These are phyloP conservation scores for Drosophila leonis DNA, from an alignment of 2,888 invertebrate genomes.

Conservation along the genomic window DNA sequence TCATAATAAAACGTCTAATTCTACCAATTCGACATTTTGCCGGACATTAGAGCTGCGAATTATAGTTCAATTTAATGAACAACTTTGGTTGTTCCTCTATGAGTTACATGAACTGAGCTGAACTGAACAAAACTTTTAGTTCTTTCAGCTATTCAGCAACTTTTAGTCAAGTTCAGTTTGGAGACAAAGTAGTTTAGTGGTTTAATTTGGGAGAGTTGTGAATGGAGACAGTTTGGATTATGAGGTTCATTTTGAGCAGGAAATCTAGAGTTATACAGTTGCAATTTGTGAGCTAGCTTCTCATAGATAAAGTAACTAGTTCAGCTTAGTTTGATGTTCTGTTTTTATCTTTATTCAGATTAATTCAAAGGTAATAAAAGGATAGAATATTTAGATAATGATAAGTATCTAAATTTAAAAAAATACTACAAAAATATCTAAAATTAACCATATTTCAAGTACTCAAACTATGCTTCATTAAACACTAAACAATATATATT, in stretches of 20 bases:
- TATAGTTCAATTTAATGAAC: conserved; percentile 3
- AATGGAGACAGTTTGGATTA: background rate
- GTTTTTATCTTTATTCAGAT: too few species aligned
- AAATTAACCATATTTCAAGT: too few species aligned
- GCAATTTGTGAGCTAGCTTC: background rate
- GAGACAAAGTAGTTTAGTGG: background rate
- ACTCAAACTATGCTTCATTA: too few species aligned
- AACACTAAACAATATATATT: too few species aligned
- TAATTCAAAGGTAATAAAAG: too few species aligned
- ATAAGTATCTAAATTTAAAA: too few species aligned
- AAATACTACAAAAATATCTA: too few species aligned
- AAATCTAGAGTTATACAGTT: background rate
- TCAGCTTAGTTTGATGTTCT: too few species aligned
- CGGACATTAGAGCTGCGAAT: conserved; percentile 26
- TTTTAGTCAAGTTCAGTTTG: background rate
- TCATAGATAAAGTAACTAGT: background rate
- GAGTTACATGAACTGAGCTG: background rate
- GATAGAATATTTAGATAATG: too few species aligned
- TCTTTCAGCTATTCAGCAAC: background rate
- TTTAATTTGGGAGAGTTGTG: background rate
- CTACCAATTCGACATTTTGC: conserved; percentile 58
- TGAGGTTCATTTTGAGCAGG: background rate
- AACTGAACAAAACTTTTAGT: conserved; percentile 1
- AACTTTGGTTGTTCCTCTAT: background rate
- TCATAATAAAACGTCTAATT: conserved; percentile 79